These are phyloP conservation scores for Gibbula magus DNA, from an alignment of 2,888 invertebrate species.

Conservation along the genomic window DNA sequence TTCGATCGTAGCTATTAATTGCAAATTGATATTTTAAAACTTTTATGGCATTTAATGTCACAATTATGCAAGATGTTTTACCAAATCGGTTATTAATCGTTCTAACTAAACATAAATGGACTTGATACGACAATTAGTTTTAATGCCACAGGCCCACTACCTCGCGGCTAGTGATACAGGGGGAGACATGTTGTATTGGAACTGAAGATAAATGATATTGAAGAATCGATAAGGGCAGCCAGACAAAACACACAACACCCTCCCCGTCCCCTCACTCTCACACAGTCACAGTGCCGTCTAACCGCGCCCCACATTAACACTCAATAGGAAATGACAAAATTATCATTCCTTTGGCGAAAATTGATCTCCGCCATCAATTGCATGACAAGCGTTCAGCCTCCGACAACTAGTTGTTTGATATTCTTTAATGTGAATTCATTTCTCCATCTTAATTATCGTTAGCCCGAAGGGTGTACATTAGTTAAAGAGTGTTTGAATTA, in stretches of 20 bases:
- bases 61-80: too few relatives aligned
- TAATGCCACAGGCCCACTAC: not conserved
- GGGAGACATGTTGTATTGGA: not conserved
- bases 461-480: constrained; percentile 20
- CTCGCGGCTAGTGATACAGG: not conserved
- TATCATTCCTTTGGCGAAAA: constrained; percentile 21
- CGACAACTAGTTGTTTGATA: constrained; percentile 18
- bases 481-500: constrained; percentile 20
- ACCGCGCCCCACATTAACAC: too few relatives aligned
- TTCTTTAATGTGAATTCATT: constrained; percentile 16
- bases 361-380: constrained; percentile 11
- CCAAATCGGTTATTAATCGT: too few relatives aligned
- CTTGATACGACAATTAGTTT: too few relatives aligned
- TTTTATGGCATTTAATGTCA: too few relatives aligned
- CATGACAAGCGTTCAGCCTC: not conserved
- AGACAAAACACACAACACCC: too few relatives aligned
- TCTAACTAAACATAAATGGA: too few relatives aligned
- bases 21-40: too few relatives aligned
- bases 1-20: too few relatives aligned
- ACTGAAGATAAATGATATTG: constrained; percentile 8
- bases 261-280: too few relatives aligned
- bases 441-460: constrained; percentile 12
- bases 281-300: too few relatives aligned
- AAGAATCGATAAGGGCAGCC: not conserved
- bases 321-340: constrained; percentile 12